phyloP scores from a whole-genome alignment of 2,113 vertebrate genomes.

The Telmatochromis sp. region DNA sequence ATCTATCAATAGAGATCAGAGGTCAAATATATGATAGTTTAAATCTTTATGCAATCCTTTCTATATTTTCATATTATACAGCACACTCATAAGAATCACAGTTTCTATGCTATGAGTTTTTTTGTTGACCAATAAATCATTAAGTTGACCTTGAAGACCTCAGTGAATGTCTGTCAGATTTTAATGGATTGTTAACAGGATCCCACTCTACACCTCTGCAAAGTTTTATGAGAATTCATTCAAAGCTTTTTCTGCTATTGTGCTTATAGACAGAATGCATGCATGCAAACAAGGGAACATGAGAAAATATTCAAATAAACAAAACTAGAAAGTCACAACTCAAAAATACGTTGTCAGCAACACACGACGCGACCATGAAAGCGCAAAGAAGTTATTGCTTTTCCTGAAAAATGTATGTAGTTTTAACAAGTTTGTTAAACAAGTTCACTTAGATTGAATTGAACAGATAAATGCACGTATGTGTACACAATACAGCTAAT shows the following conservation, averaged over 20 bases:
- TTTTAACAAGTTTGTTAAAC: background rate
- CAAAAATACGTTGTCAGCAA: background rate
- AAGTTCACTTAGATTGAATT: background rate
- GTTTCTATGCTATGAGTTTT: background rate
- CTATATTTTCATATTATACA: fast-evolving
- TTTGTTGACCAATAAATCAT: background rate
- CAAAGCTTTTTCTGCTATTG: background rate
- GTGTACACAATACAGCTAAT: background rate
- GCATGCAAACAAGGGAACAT: background rate
- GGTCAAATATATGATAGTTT: background rate
- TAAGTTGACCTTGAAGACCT: background rate
- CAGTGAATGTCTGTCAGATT: background rate
- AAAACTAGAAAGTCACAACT: background rate
- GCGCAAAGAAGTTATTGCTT: background rate
- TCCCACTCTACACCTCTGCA: background rate
- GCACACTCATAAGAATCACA: background rate
- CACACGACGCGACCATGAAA: background rate
- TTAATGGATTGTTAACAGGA: background rate
- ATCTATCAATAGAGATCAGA: background rate
- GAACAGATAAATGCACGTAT: background rate
- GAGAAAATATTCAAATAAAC: background rate
- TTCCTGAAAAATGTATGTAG: background rate
- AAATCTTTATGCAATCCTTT: background rate
- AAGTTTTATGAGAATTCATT: background rate
- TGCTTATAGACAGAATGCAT: background rate